These are phyloP conservation scores for Xenopus petersii DNA, from an alignment of 2,797 vertebrate genomes.

Conservation along the genomic window DNA sequence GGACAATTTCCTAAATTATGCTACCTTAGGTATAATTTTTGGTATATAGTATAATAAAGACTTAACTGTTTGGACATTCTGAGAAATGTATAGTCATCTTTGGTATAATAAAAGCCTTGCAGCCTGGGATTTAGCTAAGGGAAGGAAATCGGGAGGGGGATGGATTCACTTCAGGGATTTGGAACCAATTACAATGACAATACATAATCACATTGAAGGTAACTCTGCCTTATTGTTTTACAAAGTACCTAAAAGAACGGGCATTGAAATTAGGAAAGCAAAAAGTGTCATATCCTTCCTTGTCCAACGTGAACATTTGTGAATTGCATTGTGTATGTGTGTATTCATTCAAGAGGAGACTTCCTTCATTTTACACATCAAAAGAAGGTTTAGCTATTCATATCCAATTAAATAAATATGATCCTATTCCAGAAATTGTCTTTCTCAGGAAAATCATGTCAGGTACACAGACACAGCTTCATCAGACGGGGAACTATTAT, in stretches of 20 bases:
- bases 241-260: slow-evolving; percentile 27
- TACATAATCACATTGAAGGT: slow-evolving; percentile 29
- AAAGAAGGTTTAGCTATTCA: slow-evolving; percentile 11
- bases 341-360: slow-evolving; percentile 22
- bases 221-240: slow-evolving; percentile 34
- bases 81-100: no score
- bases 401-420: no score
- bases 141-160: slow-evolving; percentile 39
- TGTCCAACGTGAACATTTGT: slow-evolving; percentile 17
- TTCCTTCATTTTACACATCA: slow-evolving; percentile 28
- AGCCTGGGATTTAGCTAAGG: slow-evolving; percentile 10
- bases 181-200: slow-evolving; percentile 37
- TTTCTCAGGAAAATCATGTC: no score
- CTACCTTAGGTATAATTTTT: no score
- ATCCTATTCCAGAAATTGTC: no score
- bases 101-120: no score
- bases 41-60: no score
- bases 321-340: slow-evolving; percentile 12
- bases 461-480: no score
- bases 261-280: slow-evolving; percentile 39
- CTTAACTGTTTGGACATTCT: no score
- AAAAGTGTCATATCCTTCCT: slow-evolving; percentile 43
- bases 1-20: no score
- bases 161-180: slow-evolving; percentile 18
- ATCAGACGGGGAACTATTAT: no score